These are phyloP conservation scores for Gymnocheta viridis DNA, from an alignment of 2,888 invertebrate genomes.

Conservation along the genomic window DNA sequence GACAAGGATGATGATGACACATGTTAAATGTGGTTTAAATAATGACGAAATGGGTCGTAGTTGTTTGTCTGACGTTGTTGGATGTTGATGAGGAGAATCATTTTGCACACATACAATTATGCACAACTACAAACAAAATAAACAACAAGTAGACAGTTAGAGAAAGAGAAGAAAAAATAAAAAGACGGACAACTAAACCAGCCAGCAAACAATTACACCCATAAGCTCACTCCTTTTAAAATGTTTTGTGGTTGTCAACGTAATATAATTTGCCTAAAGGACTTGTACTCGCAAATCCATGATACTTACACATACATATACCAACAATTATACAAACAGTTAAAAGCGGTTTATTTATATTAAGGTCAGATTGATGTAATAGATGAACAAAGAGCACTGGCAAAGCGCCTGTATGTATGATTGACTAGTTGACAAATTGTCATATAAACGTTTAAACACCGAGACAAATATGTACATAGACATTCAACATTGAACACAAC, in stretches of 20 bases:
- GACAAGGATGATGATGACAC: conserved; percentile 75
- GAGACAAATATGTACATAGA: conserved; percentile 40
- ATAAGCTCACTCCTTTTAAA: conserved; percentile 34
- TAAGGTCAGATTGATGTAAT: conserved; percentile 67
- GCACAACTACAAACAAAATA: conserved; percentile 37
- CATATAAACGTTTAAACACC: conserved; percentile 47
- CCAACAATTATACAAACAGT: conserved; percentile 5
- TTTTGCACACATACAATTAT: not conserved
- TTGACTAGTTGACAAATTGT: conserved; percentile 53
- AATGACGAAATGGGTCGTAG: conserved; percentile 77
- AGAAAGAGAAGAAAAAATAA: conserved; percentile 26
- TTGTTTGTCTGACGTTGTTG: conserved; percentile 59
- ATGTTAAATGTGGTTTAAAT: conserved; percentile 80
- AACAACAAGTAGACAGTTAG: conserved; percentile 40
- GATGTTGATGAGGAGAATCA: conserved; percentile 24
- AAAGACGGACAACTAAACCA: conserved; percentile 1
- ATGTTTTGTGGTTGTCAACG: conserved; percentile 60
- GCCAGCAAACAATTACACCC: conserved; percentile 43
- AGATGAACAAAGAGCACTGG: conserved; percentile 28
- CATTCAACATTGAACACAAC: conserved; percentile 29
- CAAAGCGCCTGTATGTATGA: not conserved
- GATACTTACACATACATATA: conserved; percentile 19
- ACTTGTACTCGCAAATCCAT: conserved; percentile 40
- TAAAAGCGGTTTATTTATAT: conserved; percentile 59
- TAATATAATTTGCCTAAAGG: conserved; percentile 67